These are phyloP conservation scores for Synanceia verrucosa DNA, from an alignment of 2,797 vertebrate species.

Conservation along the genomic window DNA sequence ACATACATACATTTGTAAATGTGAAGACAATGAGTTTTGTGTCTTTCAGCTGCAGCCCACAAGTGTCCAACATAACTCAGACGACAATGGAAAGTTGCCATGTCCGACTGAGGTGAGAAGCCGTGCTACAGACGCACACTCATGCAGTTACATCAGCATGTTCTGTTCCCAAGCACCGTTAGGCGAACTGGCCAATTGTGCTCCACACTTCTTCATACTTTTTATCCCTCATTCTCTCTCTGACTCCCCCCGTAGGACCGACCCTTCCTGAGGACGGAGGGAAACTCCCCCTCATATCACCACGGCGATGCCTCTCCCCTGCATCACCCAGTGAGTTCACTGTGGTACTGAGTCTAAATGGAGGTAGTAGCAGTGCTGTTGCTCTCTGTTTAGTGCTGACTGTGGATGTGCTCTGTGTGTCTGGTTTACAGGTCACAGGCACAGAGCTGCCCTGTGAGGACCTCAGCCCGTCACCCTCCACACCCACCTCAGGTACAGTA, in stretches of 20 bases:
- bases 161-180: not conserved
- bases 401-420: constrained; percentile 37
- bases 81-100: constrained; percentile 45
- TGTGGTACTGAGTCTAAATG: not conserved
- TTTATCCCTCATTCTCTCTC: not conserved
- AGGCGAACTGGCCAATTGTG: not conserved
- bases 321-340: constrained; percentile 61
- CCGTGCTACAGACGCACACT: not conserved
- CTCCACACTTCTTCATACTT: no score
- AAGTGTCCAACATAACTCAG: constrained; percentile 22
- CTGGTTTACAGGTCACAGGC: constrained; percentile 66
- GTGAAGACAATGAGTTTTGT: constrained; percentile 30
- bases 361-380: not conserved
- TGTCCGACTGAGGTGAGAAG: constrained; percentile 75
- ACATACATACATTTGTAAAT: not conserved
- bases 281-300: constrained; percentile 65
- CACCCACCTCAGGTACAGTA: constrained; percentile 71
- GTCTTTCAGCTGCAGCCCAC: constrained; percentile 74
- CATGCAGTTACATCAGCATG: not conserved
- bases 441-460: constrained; percentile 72
- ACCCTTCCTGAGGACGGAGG: constrained; percentile 76
- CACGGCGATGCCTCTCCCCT: constrained; percentile 24
- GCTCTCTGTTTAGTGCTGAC: constrained; percentile 36
- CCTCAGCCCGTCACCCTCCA: constrained; percentile 58
- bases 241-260: constrained; percentile 45